These are phyloP conservation scores for Sarcophaga peregrina DNA, from an alignment of 1,140 invertebrate species.

Conservation along the genomic window DNA sequence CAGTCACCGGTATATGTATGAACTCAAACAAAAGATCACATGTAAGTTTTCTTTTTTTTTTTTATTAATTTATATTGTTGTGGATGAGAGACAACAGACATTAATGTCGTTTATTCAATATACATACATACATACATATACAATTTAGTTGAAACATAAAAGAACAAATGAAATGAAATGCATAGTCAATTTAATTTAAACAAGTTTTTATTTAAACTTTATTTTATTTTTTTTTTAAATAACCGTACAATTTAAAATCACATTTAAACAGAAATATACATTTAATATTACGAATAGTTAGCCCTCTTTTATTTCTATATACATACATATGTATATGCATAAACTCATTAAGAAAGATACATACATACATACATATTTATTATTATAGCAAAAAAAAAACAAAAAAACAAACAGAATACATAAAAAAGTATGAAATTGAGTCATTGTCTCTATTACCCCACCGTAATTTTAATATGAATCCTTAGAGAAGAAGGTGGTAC, in stretches of 20 bases:
- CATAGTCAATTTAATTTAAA: conserved; percentile 39
- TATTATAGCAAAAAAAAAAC: no score
- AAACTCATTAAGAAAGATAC: neutral
- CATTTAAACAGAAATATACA: conserved; percentile 25
- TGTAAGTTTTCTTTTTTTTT: conserved; percentile 12
- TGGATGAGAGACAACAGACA: neutral
- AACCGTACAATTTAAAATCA: conserved; percentile 1
- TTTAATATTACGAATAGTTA: conserved; percentile 15
- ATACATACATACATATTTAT: conserved; percentile 31
- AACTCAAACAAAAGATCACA: conserved; percentile 50
- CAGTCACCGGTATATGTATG: conserved; percentile 86
- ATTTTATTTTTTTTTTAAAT: neutral
- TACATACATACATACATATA: conserved; percentile 13
- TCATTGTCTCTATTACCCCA: conserved; percentile 36
- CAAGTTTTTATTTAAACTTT: conserved; percentile 9
- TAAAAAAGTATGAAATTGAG: conserved; percentile 32
- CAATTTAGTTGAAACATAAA: neutral
- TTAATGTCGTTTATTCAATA: neutral
- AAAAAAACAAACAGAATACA: neutral
- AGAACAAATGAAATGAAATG: conserved; percentile 35
- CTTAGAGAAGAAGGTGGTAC: conserved; percentile 29
- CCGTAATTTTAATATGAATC: conserved; percentile 34
- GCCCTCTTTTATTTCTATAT: neutral
- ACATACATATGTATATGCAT: neutral
- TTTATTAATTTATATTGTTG: conserved; percentile 5